Evolutionary conservation across 2,888 invertebrate genomes (phyloP).

Genomic region (Tenthredo notha): DNA sequence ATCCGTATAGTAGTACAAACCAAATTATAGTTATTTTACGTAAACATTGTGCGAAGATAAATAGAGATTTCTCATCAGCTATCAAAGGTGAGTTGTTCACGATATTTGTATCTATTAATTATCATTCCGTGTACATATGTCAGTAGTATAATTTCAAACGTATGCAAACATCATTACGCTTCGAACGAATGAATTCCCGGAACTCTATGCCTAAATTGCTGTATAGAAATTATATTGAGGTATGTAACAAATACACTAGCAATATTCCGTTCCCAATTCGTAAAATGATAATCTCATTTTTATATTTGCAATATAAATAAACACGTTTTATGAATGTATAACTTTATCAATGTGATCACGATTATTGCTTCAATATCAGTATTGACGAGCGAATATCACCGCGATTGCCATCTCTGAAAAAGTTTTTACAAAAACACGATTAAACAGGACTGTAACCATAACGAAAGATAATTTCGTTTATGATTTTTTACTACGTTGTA

Average conservation of each 20-base stretch:
- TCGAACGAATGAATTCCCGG: constrained; percentile 15
- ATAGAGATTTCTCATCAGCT: not conserved
- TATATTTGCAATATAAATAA: not conserved
- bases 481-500: not conserved
- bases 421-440: constrained; percentile 18
- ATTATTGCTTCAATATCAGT: not conserved
- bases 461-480: not conserved
- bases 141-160: constrained; percentile 25
- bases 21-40: not conserved
- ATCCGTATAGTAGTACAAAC: not conserved
- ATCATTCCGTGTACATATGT: not conserved
- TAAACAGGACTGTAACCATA: not conserved
- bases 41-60: not conserved
- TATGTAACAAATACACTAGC: not conserved
- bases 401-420: not conserved
- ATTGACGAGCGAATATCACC: not conserved
- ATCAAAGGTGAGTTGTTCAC: not conserved
- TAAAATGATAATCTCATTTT: not conserved
- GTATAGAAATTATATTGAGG: not conserved
- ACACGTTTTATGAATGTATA: not conserved
- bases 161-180: constrained; percentile 22
- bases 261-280: not conserved
- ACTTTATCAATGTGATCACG: constrained; percentile 10
- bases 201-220: not conserved
- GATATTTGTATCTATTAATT: not conserved